Percentiles rank a stretch among this genome's conserved stretches.
Evolutionary conservation across 2,113 vertebrate species (phyloP).

Genomic region (Indicator indicator): DNA sequence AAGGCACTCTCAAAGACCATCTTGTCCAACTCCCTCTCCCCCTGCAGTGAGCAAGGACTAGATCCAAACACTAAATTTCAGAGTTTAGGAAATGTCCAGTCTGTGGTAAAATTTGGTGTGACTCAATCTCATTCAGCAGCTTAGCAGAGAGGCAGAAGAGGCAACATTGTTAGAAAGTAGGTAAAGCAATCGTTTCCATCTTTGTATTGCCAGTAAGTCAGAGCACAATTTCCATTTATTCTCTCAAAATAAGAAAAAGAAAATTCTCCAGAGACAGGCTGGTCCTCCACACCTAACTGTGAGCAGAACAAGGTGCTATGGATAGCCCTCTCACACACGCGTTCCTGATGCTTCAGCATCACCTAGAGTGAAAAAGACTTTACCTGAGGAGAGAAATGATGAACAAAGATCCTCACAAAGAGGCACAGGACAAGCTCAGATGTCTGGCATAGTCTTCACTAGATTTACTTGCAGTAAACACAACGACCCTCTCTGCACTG

Average conservation of each 20-base stretch:
- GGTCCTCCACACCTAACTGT: fast-evolving
- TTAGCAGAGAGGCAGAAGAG: neutral
- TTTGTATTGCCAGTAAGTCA: neutral
- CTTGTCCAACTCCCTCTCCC: too few species aligned
- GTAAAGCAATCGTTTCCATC: neutral
- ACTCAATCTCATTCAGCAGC: neutral
- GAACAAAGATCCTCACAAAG: neutral
- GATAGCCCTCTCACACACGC: fast-evolving
- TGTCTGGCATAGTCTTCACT: neutral
- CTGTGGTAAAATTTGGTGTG: neutral
- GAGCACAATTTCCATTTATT: neutral
- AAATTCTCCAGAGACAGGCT: neutral
- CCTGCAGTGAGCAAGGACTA: too few species aligned
- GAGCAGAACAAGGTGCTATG: fast-evolving
- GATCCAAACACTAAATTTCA: neutral
- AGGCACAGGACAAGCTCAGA: neutral
- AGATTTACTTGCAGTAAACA: neutral
- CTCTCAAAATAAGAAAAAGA: neutral
- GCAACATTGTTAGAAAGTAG: neutral
- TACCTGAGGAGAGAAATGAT: constrained; percentile 37
- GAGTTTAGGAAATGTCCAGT: neutral
- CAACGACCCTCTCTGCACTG: neutral
- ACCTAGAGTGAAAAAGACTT: neutral
- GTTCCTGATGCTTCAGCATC: neutral
- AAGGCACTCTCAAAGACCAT: too few species aligned